A percentile compares a stretch with the other conserved stretches of the same genome.
These are phyloP conservation scores for Thunnus thynnus DNA, from an alignment of 2,113 vertebrate genomes.

Conservation along the genomic window DNA sequence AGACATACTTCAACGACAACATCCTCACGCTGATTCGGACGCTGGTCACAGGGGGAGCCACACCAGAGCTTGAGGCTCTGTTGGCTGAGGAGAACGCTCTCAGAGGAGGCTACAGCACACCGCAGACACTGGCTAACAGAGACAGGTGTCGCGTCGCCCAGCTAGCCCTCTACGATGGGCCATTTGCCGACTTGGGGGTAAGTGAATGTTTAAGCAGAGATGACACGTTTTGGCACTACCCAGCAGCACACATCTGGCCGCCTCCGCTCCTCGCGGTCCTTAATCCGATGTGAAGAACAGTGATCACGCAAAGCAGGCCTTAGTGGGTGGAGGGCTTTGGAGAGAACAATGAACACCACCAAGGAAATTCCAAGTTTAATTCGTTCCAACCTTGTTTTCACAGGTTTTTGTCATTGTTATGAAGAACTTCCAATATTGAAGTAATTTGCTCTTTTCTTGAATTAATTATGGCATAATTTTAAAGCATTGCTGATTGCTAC, in stretches of 20 bases:
- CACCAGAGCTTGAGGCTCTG: constrained; percentile 96
- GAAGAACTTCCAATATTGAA: constrained; percentile 21
- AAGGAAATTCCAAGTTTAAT: constrained; percentile 43
- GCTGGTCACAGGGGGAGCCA: constrained; percentile 98
- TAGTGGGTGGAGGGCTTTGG: constrained; percentile 50
- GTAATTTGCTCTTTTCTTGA: constrained; percentile 3
- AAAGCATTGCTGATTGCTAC: constrained; percentile 32
- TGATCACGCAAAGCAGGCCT: constrained; percentile 61
- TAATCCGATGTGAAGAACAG: constrained; percentile 79
- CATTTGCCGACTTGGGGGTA: constrained; percentile 99
- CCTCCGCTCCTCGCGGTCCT: constrained; percentile 49
- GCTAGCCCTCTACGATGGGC: constrained; percentile 96
- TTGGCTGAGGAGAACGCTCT: constrained; percentile 97
- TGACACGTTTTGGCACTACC: constrained; percentile 79
- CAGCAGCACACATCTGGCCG: constrained; percentile 72
- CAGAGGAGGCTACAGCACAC: constrained; percentile 97
- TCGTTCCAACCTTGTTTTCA: constrained; percentile 49
- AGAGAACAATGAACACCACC: constrained; percentile 50
- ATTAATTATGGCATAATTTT: constrained; percentile 35
- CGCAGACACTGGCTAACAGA: constrained; percentile 97
- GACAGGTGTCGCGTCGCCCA: constrained; percentile 99
- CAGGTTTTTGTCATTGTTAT: constrained; percentile 45
- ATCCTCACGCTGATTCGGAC: constrained; percentile 99
- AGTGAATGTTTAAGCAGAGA: constrained; percentile 80
- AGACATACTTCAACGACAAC: constrained; percentile 99